These are phyloP conservation scores for Malaclemys terrapin DNA, from an alignment of 2,113 vertebrate species.

Conservation along the genomic window DNA sequence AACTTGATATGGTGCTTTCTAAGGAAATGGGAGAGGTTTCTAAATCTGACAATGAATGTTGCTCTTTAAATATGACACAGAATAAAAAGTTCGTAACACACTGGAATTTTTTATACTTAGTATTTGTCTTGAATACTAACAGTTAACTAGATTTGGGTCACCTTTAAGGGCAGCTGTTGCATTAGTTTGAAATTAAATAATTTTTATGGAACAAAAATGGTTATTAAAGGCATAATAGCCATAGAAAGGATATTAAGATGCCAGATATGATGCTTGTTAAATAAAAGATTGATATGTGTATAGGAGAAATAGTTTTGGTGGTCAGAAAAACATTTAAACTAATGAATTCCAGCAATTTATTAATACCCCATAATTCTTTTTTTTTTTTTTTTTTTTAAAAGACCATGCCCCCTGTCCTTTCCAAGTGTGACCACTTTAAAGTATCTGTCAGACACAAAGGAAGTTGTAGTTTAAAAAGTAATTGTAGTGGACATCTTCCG, in stretches of 20 bases:
- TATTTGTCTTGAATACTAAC: background rate
- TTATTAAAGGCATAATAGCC: background rate
- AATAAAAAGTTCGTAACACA: background rate
- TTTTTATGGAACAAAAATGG: background rate
- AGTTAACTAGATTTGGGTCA: background rate
- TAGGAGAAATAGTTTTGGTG: background rate
- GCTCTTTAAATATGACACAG: conserved; percentile 14
- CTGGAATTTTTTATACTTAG: background rate
- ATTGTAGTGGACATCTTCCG: background rate
- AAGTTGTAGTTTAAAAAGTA: conserved; percentile 1
- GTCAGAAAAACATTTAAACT: background rate
- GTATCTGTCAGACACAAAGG: background rate
- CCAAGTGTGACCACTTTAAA: background rate
- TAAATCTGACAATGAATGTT: background rate
- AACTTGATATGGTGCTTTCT: background rate
- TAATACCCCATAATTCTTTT: background rate
- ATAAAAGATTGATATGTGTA: background rate
- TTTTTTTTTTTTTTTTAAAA: background rate
- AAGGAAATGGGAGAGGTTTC: background rate
- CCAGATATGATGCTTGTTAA: conserved; percentile 23
- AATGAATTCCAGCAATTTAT: background rate
- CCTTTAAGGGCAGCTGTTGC: conserved; percentile 2
- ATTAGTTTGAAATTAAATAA: background rate
- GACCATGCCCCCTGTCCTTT: background rate
- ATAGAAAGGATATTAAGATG: background rate